Evolutionary conservation across 92 coral and sea anemone species (phyloP), one percentile per base, ranked within the genome.

Genomic region (Bergia sp.): DNA sequence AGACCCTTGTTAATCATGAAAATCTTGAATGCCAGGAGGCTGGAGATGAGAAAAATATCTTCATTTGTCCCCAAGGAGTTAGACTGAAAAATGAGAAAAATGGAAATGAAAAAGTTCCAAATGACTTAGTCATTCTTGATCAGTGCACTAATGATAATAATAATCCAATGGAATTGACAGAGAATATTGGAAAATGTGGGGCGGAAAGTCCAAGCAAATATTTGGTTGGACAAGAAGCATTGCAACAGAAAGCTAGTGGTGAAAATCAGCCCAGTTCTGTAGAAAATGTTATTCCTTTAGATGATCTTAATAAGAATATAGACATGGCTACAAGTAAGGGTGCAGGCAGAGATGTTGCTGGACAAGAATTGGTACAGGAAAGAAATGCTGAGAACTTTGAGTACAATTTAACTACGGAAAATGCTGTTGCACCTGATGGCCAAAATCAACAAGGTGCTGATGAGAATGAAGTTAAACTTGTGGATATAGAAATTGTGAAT

Each of bases 81-180:
- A 37, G 29, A 69, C 43, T 23, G 39, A 40, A 84, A 84, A 71
- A 72, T 71, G 78, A 71, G 36, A 84, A 44, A 49, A 84, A 84
- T 53, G 37, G 40, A 44, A 83, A 11, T 84, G 53, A 43, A 11
- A 75, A 71, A 21, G 45, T 55, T 36, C 29, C 79, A 84, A 36
- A 39, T 44, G 45, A 50, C 16, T 45, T 38, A 9, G 39, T 3
- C 11, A 42, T 66, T 64, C 55, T 0, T 36, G 64, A 36, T 83
- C 15, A 37, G 0, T 37, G 42, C 43, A 82, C 4, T 45, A 76
- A 41, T 39, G 69, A 61, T 61, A 83, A 83, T 64, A 82, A 65
- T 36, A 83, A 42, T 10, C n/a, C 77, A 42, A 11, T 16, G 16
- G 43, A 69, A 66, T 36, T 36, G 20, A 67, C 47, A n/a, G 80